A percentile compares a stretch with the other conserved stretches of the same genome.
These are phyloP conservation scores for Lydus trimaculatus DNA, from an alignment of 2,888 invertebrate species.

Conservation along the genomic window DNA sequence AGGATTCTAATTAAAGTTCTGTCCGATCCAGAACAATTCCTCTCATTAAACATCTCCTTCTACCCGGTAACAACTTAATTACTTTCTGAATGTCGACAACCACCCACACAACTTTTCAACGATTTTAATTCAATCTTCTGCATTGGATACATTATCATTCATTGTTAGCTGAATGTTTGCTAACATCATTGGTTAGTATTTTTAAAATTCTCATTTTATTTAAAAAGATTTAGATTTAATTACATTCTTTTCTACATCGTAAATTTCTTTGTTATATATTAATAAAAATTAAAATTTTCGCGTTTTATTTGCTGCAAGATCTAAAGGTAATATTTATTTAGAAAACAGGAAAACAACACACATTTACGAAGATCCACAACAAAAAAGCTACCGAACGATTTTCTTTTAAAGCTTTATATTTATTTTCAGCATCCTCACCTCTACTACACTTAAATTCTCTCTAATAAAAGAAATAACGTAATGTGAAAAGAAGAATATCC, in stretches of 20 bases:
- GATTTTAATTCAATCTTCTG: conserved; percentile 2
- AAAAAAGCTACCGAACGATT: conserved; percentile 14
- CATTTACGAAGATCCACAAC: no score
- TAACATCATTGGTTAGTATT: not conserved
- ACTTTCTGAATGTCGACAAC: conserved; percentile 40
- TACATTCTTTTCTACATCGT: no score
- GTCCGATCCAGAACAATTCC: conserved; percentile 52
- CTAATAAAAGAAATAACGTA: not conserved
- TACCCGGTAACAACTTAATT: conserved; percentile 49
- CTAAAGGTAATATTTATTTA: no score
- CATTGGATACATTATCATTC: not conserved
- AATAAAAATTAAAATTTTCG: no score
- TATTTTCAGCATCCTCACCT: conserved; percentile 18
- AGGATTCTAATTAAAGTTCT: conserved; percentile 49
- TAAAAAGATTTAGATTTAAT: not conserved
- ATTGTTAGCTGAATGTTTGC: not conserved
- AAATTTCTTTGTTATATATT: no score
- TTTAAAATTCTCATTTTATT: not conserved
- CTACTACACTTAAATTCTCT: conserved; percentile 9
- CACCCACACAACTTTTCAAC: conserved; percentile 18
- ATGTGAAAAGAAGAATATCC: not conserved
- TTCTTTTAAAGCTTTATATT: conserved; percentile 15
- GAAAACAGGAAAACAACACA: no score
- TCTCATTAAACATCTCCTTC: conserved; percentile 48
- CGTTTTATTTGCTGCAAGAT: no score